A percentile compares a stretch with the other conserved stretches of the same genome.
These are phyloP conservation scores for Rana temporaria DNA, from an alignment of 2,113 vertebrate species.

Conservation along the genomic window DNA sequence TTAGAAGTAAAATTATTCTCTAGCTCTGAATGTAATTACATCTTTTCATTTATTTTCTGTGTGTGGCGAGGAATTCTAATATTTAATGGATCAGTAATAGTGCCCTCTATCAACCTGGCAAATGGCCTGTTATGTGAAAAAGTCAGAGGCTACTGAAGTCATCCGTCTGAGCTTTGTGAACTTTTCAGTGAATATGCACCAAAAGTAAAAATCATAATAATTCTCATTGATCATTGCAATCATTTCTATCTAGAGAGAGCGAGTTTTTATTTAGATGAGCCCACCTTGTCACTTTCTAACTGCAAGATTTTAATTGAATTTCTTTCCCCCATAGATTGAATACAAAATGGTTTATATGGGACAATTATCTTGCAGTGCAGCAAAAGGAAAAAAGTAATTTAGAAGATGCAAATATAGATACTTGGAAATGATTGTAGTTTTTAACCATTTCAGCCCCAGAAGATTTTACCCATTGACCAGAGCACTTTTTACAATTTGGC, in stretches of 20 bases:
- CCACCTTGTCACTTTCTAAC: constrained; percentile 30
- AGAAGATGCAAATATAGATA: background rate
- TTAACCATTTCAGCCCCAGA: too few relatives aligned
- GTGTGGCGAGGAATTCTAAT: constrained; percentile 43
- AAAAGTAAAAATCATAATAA: background rate
- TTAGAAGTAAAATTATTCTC: background rate
- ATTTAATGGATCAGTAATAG: constrained; percentile 31
- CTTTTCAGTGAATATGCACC: constrained; percentile 33
- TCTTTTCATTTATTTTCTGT: constrained; percentile 51
- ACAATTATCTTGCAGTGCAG: background rate
- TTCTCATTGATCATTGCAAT: constrained; percentile 19
- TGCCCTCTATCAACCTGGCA: constrained; percentile 39
- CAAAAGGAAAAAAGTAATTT: background rate
- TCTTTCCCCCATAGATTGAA: constrained; percentile 3
- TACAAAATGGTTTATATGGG: background rate
- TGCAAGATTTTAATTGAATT: constrained; percentile 23
- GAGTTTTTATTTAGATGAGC: background rate
- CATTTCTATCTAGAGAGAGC: background rate
- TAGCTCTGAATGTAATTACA: constrained; percentile 30
- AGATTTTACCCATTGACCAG: too few relatives aligned
- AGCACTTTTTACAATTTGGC: too few relatives aligned
- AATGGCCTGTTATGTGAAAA: constrained; percentile 21
- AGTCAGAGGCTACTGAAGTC: constrained; percentile 37
- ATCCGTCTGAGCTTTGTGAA: constrained; percentile 2
- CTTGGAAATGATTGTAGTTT: background rate